Percentiles rank a stretch among this genome's conserved stretches.
These are phyloP conservation scores for Apotomis turbidana DNA, from an alignment of 2,888 invertebrate species.

Conservation along the genomic window DNA sequence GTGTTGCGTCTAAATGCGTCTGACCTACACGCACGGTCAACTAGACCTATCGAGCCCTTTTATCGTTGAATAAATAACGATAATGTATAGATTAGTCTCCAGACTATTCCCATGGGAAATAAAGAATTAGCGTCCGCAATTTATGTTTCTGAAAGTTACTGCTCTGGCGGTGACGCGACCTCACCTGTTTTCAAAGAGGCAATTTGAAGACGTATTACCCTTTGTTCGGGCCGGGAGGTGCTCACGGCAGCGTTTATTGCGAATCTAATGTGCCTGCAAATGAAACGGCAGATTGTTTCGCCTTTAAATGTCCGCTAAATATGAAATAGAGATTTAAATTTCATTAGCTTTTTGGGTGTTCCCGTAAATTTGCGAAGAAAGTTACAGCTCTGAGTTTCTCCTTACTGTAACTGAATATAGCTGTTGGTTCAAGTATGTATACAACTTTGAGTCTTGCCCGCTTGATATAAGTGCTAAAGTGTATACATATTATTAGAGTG, in stretches of 20 bases:
- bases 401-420: slow-evolving; percentile 9
- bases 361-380: slow-evolving; percentile 35
- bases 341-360: slow-evolving; percentile 26
- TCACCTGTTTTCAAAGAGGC: slow-evolving; percentile 75
- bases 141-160: slow-evolving; percentile 68
- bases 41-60: slow-evolving; percentile 1
- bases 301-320: slow-evolving; percentile 31
- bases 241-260: slow-evolving; percentile 64
- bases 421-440: background rate
- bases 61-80: slow-evolving; percentile 19
- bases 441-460: background rate
- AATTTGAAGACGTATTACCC: slow-evolving; percentile 74
- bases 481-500: slow-evolving; percentile 51
- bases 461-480: slow-evolving; percentile 1
- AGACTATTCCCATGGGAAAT: slow-evolving; percentile 51
- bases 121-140: slow-evolving; percentile 69
- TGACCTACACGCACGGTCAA: slow-evolving; percentile 12
- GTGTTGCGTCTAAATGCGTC: background rate
- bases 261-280: slow-evolving; percentile 60
- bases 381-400: slow-evolving; percentile 30
- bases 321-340: slow-evolving; percentile 25
- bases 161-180: slow-evolving; percentile 65
- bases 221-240: slow-evolving; percentile 70
- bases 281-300: slow-evolving; percentile 56
- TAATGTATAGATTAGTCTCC: slow-evolving; percentile 2